phyloP scores from a whole-genome alignment of 1,140 invertebrate genomes.

The Calephelis virginiensis region DNA sequence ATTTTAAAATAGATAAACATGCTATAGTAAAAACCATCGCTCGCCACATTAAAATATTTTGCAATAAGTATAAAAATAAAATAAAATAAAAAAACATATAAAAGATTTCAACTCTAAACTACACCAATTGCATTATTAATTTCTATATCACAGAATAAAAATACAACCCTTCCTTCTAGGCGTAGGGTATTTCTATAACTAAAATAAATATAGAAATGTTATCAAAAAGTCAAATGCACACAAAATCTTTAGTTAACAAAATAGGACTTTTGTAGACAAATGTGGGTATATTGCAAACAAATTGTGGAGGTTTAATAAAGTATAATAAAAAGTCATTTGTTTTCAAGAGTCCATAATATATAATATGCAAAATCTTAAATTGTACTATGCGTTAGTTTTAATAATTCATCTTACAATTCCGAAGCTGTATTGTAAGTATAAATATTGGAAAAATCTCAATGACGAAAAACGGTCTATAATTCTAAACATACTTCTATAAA shows the following conservation, averaged over 20 bases:
- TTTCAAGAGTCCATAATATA: not conserved
- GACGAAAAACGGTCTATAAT: not conserved
- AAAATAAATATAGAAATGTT: constrained; percentile 25
- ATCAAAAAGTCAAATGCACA: constrained; percentile 12
- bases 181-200: constrained; percentile 35
- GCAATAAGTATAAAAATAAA: not conserved
- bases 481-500: not conserved
- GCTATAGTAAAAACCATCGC: not conserved
- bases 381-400: constrained; percentile 10
- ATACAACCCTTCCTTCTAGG: constrained; percentile 61
- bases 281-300: no score
- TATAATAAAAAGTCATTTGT: not conserved
- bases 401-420: not conserved
- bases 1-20: no score
- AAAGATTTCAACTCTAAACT: constrained; percentile 16
- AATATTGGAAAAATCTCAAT: not conserved
- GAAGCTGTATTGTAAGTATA: not conserved
- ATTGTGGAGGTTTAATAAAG: no score
- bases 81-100: constrained; percentile 1
- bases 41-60: not conserved
- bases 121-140: constrained; percentile 44
- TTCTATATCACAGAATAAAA: constrained; percentile 72
- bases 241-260: not conserved
- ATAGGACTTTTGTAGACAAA: no score
- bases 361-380: not conserved